Evolutionary conservation across 1,140 invertebrate genomes (phyloP).

Genomic region (Pseudomyrmex cubaensis): DNA sequence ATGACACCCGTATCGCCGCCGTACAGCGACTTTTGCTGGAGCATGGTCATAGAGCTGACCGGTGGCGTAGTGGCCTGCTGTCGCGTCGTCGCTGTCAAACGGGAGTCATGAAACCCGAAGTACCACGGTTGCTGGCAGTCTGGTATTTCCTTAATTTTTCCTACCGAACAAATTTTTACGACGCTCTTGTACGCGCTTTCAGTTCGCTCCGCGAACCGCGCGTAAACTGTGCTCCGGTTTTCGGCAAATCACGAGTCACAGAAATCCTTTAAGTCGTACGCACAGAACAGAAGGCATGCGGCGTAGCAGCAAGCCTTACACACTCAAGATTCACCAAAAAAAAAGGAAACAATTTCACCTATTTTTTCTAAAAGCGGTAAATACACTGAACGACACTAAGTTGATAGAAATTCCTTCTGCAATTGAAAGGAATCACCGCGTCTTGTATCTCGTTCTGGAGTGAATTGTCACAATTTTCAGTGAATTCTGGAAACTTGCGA

Average conservation of each 20-base stretch:
- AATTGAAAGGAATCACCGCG: neutral
- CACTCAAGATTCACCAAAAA: conserved; percentile 30
- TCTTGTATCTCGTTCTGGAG: too few relatives aligned
- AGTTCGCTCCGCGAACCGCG: neutral
- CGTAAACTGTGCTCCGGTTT: neutral
- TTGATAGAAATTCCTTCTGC: conserved; percentile 14
- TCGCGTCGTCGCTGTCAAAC: conserved; percentile 73
- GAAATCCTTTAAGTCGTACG: conserved; percentile 6
- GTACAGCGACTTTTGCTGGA: conserved; percentile 86
- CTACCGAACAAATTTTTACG: neutral
- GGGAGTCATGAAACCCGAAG: conserved; percentile 74
- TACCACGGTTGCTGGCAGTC: conserved; percentile 72
- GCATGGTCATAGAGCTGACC: conserved; percentile 83
- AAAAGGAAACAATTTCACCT: conserved; percentile 23
- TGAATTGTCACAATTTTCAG: too few relatives aligned
- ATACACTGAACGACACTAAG: conserved; percentile 33
- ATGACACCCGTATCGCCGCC: conserved; percentile 84
- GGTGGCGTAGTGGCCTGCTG: conserved; percentile 69
- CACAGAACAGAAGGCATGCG: neutral
- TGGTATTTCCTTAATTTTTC: conserved; percentile 69
- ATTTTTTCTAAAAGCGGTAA: too few relatives aligned
- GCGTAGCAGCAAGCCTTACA: neutral
- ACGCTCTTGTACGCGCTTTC: conserved; percentile 26
- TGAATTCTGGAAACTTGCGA: too few relatives aligned
- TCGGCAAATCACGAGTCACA: conserved; percentile 21